Evolutionary conservation across 2,888 invertebrate species (phyloP).

Genomic region (Tetragonula carbonaria): DNA sequence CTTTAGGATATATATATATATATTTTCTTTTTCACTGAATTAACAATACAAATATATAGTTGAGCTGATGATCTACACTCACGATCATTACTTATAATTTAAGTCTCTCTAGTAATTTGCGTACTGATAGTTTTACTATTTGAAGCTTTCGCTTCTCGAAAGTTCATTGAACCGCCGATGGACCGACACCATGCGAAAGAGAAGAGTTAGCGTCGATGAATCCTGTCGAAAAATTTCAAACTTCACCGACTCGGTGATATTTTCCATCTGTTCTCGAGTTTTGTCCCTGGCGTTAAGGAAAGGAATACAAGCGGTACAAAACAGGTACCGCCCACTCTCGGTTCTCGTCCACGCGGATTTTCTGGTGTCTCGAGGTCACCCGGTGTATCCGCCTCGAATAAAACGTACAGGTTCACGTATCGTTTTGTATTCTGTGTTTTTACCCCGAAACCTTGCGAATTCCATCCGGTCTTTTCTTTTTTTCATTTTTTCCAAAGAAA

Average conservation of each 20-base stretch:
- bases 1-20: neutral
- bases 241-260: neutral
- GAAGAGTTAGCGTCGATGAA: neutral
- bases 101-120: too few relatives aligned
- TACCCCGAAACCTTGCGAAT: constrained; percentile 38
- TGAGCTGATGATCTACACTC: too few relatives aligned
- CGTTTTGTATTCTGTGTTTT: constrained; percentile 41
- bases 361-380: constrained; percentile 79
- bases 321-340: constrained; percentile 77
- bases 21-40: too few relatives aligned
- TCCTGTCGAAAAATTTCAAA: constrained; percentile 21
- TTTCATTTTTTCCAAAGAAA: neutral
- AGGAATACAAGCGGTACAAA: constrained; percentile 63
- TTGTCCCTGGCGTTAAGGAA: constrained; percentile 53
- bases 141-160: too few relatives aligned
- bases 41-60: too few relatives aligned
- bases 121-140: too few relatives aligned
- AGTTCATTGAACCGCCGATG: constrained; percentile 19
- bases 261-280: constrained; percentile 31
- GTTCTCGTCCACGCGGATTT: constrained; percentile 77
- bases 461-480: neutral
- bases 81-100: too few relatives aligned
- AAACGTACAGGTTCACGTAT: constrained; percentile 42
- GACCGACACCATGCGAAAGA: neutral
- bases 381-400: constrained; percentile 66